Evolutionary conservation across 2,113 vertebrate species (phyloP), one percentile per base, ranked within the genome.

Genomic region (Myxocyprinus asiaticus): DNA sequence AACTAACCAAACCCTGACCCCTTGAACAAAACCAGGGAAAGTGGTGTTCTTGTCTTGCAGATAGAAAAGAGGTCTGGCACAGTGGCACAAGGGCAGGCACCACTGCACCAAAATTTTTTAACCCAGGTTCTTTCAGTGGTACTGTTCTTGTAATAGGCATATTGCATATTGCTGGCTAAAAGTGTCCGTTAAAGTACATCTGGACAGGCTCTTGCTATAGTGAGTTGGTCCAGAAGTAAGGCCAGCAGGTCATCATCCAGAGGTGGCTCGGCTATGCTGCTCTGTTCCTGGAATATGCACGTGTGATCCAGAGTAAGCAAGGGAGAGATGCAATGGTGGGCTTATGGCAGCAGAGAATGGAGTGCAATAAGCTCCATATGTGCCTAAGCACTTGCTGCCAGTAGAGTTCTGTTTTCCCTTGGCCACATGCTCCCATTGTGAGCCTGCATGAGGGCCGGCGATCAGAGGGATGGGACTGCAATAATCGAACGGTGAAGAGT

Each of bases 361-460:
- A 14, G 59, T 15, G 9, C 17, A 76, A 76, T 76, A 64, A 65
- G 22, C 50, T 64, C 59, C 73, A 74, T 63, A 74, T 74, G 71
- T 63, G 71, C 45, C 43, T 10, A 33, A 62, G 17, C 58, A 63
- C 15, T 14, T 0, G 0, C 56, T 63, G 44, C 71, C 71, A 74
- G 45, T 12, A 33, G 45, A 74, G 17, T 15, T 58, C 58, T 47
- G 15, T 50, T 73, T 73, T 73, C 56, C 48, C 15, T 48, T 33
- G 44, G 56, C 47, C 58, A 59, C 56, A 47, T 61, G 15, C 53
- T 71, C 8, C 12, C 42, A 7, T 17, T 12, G 67, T 2, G 67
- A 42, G 9, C 7, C 14, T 70, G 70, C 44, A 61, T 9, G 9
- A 3, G 4, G 43, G 45, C 17, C 10, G 42, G 11, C 47, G 44